These are phyloP conservation scores for Euphonia xanthogaster DNA, from an alignment of 2,797 vertebrate species.

Conservation along the genomic window DNA sequence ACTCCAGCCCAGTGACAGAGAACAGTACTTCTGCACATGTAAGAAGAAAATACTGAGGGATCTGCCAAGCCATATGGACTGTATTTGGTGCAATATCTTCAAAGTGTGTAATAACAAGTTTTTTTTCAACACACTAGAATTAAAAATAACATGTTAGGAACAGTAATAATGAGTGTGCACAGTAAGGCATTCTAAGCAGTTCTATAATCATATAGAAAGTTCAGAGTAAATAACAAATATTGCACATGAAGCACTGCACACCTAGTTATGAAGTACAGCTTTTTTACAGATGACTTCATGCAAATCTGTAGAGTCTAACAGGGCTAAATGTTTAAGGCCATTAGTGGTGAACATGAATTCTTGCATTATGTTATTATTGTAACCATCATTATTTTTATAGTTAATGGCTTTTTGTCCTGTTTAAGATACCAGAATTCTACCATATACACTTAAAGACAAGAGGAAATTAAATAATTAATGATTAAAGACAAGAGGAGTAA, in stretches of 20 bases:
- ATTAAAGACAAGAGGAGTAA: neutral
- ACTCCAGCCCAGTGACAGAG: constrained; percentile 93
- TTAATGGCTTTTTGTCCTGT: neutral
- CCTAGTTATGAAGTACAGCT: neutral
- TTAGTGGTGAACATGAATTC: neutral
- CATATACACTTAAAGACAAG: neutral
- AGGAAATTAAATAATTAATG: neutral
- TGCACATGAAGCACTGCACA: neutral
- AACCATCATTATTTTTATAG: neutral
- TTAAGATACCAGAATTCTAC: neutral
- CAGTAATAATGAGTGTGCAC: neutral
- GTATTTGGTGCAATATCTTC: constrained; percentile 87
- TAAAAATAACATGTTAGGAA: neutral
- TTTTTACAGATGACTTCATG: neutral
- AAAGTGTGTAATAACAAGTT: neutral
- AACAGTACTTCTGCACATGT: constrained; percentile 92
- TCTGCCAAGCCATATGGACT: constrained; percentile 90
- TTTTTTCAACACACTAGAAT: neutral
- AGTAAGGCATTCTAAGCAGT: neutral
- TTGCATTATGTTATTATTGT: neutral
- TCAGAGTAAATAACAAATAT: neutral
- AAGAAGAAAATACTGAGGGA: constrained; percentile 96
- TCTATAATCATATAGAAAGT: neutral
- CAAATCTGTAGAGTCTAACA: neutral
- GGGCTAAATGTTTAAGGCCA: neutral